A percentile compares a stretch with the other conserved stretches of the same genome.
Evolutionary conservation across 37 sponge, comb jelly and placozoan species (phyloP).

Genomic region (Cliona cf. orientalis): DNA sequence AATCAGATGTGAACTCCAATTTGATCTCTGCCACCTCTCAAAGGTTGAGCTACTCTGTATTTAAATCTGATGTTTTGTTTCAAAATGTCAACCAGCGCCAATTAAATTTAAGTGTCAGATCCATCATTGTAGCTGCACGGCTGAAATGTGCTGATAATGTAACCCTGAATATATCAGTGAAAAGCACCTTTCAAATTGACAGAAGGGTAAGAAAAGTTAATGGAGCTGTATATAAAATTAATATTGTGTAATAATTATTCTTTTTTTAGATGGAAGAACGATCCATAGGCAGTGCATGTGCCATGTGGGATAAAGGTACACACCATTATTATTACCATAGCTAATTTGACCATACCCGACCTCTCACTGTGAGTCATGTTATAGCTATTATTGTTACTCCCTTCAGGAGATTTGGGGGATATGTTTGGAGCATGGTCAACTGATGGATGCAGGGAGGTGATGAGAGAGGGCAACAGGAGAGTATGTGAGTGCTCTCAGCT

Average conservation of each 20-base stretch:
- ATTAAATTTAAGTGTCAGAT: neutral
- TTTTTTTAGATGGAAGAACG: neutral
- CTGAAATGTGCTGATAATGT: conserved; percentile 12
- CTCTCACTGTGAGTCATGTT: no score
- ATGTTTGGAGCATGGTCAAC: no score
- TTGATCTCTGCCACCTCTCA: neutral
- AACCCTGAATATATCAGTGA: neutral
- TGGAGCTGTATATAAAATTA: neutral
- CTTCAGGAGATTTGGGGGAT: no score
- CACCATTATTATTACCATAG: no score
- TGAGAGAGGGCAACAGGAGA: no score
- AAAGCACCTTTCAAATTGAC: neutral
- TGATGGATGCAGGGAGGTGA: no score
- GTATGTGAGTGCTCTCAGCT: no score
- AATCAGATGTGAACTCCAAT: no score
- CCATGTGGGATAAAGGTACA: neutral
- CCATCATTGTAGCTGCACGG: conserved; percentile 12
- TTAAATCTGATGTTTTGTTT: conserved; percentile 26
- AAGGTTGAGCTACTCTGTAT: conserved; percentile 25
- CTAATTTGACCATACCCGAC: no score
- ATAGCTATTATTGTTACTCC: no score
- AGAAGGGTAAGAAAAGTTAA: neutral
- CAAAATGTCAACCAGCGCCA: neutral
- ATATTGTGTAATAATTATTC: neutral
- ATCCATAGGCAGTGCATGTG: neutral